A percentile compares a stretch with the other conserved stretches of the same genome.
Evolutionary conservation across 2,797 vertebrate species (phyloP).

Genomic region (Prunella strophiata): DNA sequence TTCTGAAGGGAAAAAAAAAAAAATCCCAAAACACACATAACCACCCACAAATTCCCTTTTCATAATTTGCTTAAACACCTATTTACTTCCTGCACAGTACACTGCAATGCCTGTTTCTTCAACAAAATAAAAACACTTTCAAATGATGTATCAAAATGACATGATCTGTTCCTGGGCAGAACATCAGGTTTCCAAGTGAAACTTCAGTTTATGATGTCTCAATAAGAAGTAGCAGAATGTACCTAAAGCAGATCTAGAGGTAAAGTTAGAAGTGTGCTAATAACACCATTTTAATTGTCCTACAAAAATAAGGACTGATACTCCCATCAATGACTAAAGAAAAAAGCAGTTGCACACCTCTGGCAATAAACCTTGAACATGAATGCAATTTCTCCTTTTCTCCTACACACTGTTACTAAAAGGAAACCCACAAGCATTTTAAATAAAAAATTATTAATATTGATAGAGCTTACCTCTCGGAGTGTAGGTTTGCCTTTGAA

Average conservation of each 20-base stretch:
- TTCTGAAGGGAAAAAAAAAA: not conserved
- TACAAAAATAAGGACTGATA: not conserved
- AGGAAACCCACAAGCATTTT: not conserved
- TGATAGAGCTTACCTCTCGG: slow-evolving; percentile 87
- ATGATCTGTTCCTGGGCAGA: not conserved
- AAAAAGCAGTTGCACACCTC: not conserved
- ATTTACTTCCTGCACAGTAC: not conserved
- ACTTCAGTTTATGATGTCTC: not conserved
- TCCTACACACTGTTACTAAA: not conserved
- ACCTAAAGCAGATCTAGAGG: not conserved
- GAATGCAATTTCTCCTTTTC: not conserved
- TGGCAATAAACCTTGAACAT: not conserved
- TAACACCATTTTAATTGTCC: not conserved
- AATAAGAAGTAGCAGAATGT: not conserved
- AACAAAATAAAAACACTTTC: not conserved
- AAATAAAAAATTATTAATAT: not conserved
- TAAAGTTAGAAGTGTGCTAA: not conserved
- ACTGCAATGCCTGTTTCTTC: not conserved
- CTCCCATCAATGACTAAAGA: not conserved
- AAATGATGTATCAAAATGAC: not conserved
- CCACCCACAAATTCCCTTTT: not conserved
- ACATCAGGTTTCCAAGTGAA: not conserved
- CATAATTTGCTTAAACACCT: not conserved
- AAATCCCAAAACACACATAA: not conserved
- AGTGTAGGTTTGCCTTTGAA: slow-evolving; percentile 98